Evolutionary conservation across 2,797 vertebrate species (phyloP).

Genomic region (Esox masquinongy): DNA sequence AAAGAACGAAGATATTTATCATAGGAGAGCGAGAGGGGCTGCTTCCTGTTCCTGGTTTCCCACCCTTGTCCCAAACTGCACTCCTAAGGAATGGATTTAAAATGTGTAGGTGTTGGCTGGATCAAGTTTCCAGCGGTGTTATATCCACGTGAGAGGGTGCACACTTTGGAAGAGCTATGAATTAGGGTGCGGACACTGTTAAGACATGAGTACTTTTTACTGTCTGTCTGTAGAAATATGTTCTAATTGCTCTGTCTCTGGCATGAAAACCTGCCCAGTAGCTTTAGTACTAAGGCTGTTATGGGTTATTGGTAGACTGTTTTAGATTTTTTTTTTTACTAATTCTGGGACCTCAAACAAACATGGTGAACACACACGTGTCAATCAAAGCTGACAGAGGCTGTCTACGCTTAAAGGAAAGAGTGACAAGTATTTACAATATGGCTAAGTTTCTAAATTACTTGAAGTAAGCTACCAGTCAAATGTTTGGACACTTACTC

Average conservation of each 20-base stretch:
- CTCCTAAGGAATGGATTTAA: background rate
- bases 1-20: background rate
- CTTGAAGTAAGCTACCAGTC: no score
- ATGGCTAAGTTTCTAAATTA: no score
- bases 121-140: background rate
- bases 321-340: background rate
- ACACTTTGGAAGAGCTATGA: background rate
- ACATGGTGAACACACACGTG: background rate
- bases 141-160: background rate
- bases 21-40: background rate
- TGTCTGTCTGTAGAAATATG: slow-evolving; percentile 7
- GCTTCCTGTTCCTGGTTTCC: background rate
- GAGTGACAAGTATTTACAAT: background rate
- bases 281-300: background rate
- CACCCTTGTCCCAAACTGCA: background rate
- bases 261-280: background rate
- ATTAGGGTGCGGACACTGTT: background rate
- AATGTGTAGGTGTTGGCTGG: background rate
- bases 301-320: background rate
- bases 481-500: no score
- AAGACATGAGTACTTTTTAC: background rate
- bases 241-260: background rate
- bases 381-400: slow-evolving; percentile 5
- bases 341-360: background rate
- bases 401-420: background rate